phyloP scores from a whole-genome alignment of 2,797 vertebrate species.

The Trichosurus vulpecula region DNA sequence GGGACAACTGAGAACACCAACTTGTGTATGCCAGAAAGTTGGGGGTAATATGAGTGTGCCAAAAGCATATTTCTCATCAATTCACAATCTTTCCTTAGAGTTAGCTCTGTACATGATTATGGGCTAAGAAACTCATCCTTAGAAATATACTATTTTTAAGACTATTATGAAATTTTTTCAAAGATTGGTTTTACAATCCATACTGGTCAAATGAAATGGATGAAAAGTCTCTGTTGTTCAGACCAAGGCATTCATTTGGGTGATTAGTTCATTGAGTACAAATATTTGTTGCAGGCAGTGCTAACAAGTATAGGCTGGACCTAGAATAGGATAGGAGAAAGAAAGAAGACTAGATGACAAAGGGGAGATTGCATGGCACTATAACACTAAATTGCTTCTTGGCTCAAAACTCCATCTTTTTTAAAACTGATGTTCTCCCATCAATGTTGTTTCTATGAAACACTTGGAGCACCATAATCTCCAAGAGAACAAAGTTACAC shows the following conservation, averaged over 20 bases:
- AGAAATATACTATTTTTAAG: neutral
- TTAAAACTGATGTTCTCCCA: neutral
- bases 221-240: neutral
- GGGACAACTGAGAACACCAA: neutral
- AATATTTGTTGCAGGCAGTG: neutral
- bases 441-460: neutral
- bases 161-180: neutral
- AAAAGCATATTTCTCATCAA: neutral
- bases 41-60: neutral
- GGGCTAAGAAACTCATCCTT: neutral
- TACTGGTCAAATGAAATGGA: neutral
- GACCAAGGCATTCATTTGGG: neutral
- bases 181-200: neutral
- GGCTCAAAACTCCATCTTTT: neutral
- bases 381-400: neutral
- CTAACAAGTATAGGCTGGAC: neutral
- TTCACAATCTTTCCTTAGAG: neutral
- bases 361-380: neutral
- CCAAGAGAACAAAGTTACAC: neutral
- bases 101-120: neutral
- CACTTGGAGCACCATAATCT: neutral
- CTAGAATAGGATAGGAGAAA: neutral
- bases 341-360: neutral
- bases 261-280: neutral
- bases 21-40: neutral